These are phyloP conservation scores for Heliconius hermathena DNA, from an alignment of 1,140 invertebrate species.

Conservation along the genomic window DNA sequence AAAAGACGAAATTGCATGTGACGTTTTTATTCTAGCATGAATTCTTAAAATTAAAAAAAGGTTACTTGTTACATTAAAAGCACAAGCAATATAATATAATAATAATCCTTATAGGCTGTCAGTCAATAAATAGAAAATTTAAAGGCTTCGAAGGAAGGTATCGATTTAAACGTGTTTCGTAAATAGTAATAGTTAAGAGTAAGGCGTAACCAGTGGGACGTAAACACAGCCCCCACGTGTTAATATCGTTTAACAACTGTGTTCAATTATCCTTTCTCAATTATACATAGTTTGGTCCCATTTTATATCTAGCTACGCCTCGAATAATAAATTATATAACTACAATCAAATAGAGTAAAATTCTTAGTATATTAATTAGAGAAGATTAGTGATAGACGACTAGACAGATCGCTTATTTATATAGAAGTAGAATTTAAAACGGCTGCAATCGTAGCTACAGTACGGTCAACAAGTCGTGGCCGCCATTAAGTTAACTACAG, in stretches of 20 bases:
- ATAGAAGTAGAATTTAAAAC: slow-evolving; percentile 33
- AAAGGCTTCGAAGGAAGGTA: slow-evolving; percentile 80
- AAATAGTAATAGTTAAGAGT: slow-evolving; percentile 42
- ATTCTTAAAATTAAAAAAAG: slow-evolving; percentile 75
- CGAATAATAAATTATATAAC: slow-evolving; percentile 50
- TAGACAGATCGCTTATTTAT: slow-evolving; percentile 48
- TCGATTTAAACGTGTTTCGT: slow-evolving; percentile 49
- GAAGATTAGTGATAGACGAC: slow-evolving; percentile 54
- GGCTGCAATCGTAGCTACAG: slow-evolving; percentile 26
- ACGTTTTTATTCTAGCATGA: slow-evolving; percentile 74
- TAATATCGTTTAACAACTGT: slow-evolving; percentile 48
- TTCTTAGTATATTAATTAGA: slow-evolving; percentile 33
- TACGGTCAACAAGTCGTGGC: too few species aligned
- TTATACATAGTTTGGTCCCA: slow-evolving; percentile 66
- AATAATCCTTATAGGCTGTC: slow-evolving; percentile 78
- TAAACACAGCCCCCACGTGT: slow-evolving; percentile 58
- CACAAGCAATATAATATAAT: slow-evolving; percentile 76
- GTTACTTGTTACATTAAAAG: slow-evolving; percentile 81
- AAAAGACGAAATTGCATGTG: slow-evolving; percentile 60
- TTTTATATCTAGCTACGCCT: slow-evolving; percentile 71
- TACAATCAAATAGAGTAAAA: slow-evolving; percentile 35
- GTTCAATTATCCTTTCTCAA: slow-evolving; percentile 52
- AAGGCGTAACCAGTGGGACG: slow-evolving; percentile 76
- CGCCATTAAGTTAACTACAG: too few species aligned
- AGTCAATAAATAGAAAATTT: slow-evolving; percentile 77